A percentile compares a stretch with the other conserved stretches of the same genome.
phyloP scores from a whole-genome alignment of 1,140 invertebrate species.

The Homalodisca vitripennis region DNA sequence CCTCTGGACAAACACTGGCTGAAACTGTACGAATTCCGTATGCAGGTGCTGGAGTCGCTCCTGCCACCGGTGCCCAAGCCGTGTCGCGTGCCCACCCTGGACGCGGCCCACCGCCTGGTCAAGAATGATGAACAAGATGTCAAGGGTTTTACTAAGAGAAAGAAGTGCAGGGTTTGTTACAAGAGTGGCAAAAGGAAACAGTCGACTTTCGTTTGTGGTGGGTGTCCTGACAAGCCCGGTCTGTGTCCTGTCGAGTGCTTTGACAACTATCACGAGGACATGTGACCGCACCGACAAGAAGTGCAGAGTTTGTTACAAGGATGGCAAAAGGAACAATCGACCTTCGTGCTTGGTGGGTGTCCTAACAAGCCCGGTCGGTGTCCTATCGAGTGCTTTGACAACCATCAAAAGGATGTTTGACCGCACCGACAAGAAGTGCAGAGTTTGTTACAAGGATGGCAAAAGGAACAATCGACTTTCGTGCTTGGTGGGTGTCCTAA shows the following conservation, averaged over 20 bases:
- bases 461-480: background rate
- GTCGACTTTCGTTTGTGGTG: background rate
- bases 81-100: background rate
- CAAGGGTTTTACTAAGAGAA: background rate
- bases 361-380: too few species aligned
- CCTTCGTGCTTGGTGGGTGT: too few species aligned
- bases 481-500: background rate
- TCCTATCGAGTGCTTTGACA: too few species aligned
- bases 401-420: background rate
- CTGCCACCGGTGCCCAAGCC: background rate
- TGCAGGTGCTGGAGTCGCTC: background rate
- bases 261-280: background rate
- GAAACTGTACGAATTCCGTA: background rate
- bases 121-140: background rate
- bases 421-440: background rate
- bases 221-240: background rate
- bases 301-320: too few species aligned
- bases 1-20: background rate
- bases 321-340: too few species aligned
- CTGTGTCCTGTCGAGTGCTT: conserved; percentile 8
- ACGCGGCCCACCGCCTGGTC: background rate
- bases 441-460: background rate
- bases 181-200: background rate
- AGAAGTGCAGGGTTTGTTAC: background rate
- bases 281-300: too few species aligned